Evolutionary conservation across 2,113 vertebrate genomes (phyloP), one percentile per base, ranked within the genome.

Genomic region (Chaetorhynchus papuensis): DNA sequence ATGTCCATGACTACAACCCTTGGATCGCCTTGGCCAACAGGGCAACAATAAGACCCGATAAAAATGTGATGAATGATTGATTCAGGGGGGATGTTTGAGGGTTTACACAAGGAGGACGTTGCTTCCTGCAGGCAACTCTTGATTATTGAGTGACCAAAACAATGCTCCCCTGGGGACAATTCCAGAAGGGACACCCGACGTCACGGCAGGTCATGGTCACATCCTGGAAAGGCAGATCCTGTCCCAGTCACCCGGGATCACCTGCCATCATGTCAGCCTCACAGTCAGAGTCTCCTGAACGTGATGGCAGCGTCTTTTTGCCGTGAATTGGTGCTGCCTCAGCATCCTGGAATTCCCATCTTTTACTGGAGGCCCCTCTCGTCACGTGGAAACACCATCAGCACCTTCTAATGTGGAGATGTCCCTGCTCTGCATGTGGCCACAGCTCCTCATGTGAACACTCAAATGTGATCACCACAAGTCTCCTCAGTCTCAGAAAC

Each of bases 111-210:
- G 61, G 54, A 84, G 70, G 50, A 31, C 24, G 35, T 50, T 22
- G 33, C 54, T 68, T 77, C 89, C 88, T 74, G 33, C 85, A 70
- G 81, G 90, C 71, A 47, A 3, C 71, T 93, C 81, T 26, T 14
- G 80, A 63, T 81, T 71, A 92, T 1, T 1, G 5, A 0, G 0
- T 41, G 69, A 71, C 64, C 11, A 1, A 42, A 83, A 30, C 81
- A 26, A 63, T 84, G 30, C 19, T 91, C 28, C 89, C 89, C 81
- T 64, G 52, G 83, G 93, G 91, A 94, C 26, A 96, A 95, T 96
- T 96, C 91, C 95, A 91, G 64, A 18, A 44, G 90, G 64, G 81
- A 47, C 81, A 87, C 4, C 6, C 27, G 0, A n/a, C 2, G 9
- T 88, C 83, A 74, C 10, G 4, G 33, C 47, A 87, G 66, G 61